phyloP scores from a whole-genome alignment of 2,888 invertebrate genomes.

The Monochamus alternatus region DNA sequence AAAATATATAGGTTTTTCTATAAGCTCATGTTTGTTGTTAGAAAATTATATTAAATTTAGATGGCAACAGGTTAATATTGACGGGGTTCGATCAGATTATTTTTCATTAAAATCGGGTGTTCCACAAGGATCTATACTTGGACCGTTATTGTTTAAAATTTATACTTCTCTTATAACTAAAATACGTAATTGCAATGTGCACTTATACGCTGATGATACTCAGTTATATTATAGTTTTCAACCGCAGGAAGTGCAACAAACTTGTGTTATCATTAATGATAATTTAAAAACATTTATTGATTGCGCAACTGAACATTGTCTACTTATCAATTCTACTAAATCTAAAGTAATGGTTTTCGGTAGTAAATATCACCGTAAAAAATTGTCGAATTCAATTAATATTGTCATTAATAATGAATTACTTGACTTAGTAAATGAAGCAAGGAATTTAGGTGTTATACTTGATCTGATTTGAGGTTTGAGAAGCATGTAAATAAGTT shows the following conservation, averaged over 20 bases:
- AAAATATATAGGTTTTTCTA: too few species aligned
- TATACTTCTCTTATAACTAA: constrained; percentile 13
- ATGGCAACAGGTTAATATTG: too few species aligned
- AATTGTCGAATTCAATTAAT: background rate
- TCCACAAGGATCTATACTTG: constrained; percentile 26
- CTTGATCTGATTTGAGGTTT: background rate
- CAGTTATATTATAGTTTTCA: constrained; percentile 30
- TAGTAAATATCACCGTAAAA: too few species aligned
- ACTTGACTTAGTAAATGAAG: background rate
- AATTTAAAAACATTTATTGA: too few species aligned
- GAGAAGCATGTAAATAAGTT: constrained; percentile 3
- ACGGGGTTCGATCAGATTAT: constrained; percentile 19
- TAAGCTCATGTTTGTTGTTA: too few species aligned
- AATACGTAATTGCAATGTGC: constrained; percentile 21
- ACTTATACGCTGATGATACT: constrained; percentile 20
- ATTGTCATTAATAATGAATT: constrained; percentile 3
- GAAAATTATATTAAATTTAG: too few species aligned
- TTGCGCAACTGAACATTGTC: too few species aligned
- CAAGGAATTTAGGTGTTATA: too few species aligned
- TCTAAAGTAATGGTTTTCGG: too few species aligned
- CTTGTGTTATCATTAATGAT: too few species aligned
- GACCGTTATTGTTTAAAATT: constrained; percentile 17
- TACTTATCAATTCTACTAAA: too few species aligned
- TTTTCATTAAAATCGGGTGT: constrained; percentile 25
- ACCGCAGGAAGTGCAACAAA: constrained; percentile 15